These are phyloP conservation scores for Prunella strophiata DNA, from an alignment of 2,797 vertebrate species.

Conservation along the genomic window DNA sequence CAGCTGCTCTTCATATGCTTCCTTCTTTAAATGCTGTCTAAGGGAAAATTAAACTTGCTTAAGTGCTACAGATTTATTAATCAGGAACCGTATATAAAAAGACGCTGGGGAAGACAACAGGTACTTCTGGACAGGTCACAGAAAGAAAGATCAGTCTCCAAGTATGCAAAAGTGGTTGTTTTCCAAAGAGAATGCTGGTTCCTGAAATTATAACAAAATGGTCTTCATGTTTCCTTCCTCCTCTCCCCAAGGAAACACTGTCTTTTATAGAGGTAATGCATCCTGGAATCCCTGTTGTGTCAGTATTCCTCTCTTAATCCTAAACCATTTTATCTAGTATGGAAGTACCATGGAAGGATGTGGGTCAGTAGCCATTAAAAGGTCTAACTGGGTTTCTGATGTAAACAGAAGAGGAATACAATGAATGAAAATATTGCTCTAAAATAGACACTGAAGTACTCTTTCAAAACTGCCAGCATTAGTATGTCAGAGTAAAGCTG, in stretches of 20 bases:
- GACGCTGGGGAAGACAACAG: rapidly evolving
- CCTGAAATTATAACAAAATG: background rate
- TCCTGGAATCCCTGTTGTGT: background rate
- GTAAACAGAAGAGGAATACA: background rate
- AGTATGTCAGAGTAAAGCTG: background rate
- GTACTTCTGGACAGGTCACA: background rate
- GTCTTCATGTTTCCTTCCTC: background rate
- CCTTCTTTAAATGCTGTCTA: background rate
- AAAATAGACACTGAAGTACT: background rate
- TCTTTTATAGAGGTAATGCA: background rate
- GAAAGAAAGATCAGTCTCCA: background rate
- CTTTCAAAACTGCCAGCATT: background rate
- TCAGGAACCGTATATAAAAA: background rate
- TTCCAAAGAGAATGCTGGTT: background rate
- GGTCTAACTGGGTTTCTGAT: background rate
- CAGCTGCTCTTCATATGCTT: background rate
- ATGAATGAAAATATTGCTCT: background rate
- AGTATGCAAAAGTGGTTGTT: background rate
- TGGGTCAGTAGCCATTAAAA: background rate
- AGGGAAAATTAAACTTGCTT: background rate
- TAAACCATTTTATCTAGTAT: background rate
- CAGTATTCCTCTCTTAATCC: background rate
- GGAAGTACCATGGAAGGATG: background rate
- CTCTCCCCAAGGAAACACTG: background rate
- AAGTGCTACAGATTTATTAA: background rate